Percentiles rank a stretch among this genome's conserved stretches.
Conservation (phyloP, 2,888 invertebrate species). For the Eurytoma californica region DNA sequence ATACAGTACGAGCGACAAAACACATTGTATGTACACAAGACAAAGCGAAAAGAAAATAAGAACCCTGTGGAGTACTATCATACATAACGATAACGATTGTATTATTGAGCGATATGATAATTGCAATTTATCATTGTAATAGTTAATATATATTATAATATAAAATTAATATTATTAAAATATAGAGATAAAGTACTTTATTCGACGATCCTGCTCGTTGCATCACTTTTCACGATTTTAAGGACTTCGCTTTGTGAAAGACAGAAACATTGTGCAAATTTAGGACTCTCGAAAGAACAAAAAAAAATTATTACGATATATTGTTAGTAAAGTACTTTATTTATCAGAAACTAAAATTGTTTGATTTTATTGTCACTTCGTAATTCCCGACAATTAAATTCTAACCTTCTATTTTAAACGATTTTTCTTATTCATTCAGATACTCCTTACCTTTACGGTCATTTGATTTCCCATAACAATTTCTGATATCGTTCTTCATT, state of each 20-base stretch:
- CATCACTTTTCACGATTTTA: conserved; percentile 51
- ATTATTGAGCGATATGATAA: conserved; percentile 61
- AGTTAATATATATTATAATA: conserved; percentile 63
- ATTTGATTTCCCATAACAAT: no score
- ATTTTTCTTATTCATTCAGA: neutral
- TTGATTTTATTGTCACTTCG: conserved; percentile 46
- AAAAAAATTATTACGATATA: conserved; percentile 52
- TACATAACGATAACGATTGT: conserved; percentile 61
- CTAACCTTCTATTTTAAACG: conserved; percentile 34
- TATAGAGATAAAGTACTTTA: conserved; percentile 63
- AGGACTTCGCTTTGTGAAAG: conserved; percentile 45
- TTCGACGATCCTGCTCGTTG: conserved; percentile 57
- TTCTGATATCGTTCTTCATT: no score
- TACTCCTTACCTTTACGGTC: no score
- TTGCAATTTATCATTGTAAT: conserved; percentile 66
- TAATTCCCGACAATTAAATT: conserved; percentile 38
- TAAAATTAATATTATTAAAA: conserved; percentile 65
- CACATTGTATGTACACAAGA: conserved; percentile 57
- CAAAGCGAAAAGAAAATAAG: conserved; percentile 51
- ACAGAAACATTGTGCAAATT: conserved; percentile 45
- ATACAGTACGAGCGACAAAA: conserved; percentile 44
- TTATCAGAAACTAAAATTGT: conserved; percentile 47
- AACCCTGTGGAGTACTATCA: conserved; percentile 57
- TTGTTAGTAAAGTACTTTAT: conserved; percentile 59
- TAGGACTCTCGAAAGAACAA: conserved; percentile 38